phyloP scores from a whole-genome alignment of 2,797 vertebrate genomes.

The Sorex maritimensis region DNA sequence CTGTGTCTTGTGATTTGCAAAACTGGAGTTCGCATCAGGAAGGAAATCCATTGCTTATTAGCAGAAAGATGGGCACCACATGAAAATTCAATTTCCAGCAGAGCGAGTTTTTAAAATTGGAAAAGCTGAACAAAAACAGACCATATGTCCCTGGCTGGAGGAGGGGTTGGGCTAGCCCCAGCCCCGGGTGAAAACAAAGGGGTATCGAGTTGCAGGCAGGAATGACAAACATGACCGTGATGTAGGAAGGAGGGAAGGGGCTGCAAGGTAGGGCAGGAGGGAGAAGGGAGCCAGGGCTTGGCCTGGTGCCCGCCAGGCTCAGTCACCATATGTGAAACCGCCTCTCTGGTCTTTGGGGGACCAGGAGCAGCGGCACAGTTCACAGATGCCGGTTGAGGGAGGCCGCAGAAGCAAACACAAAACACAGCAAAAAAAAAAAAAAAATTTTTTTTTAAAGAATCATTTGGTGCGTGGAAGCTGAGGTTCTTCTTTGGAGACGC shows the following conservation, averaged over 20 bases:
- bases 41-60: slow-evolving; percentile 82
- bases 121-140: slow-evolving; percentile 85
- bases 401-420: too few species aligned
- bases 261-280: not conserved
- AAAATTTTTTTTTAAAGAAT: too few species aligned
- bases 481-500: not conserved
- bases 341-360: not conserved
- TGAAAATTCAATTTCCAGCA: slow-evolving; percentile 83
- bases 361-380: not conserved
- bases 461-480: not conserved
- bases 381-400: too few species aligned
- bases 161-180: slow-evolving; percentile 43
- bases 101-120: slow-evolving; percentile 71
- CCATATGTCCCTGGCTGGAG: slow-evolving; percentile 72
- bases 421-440: too few species aligned
- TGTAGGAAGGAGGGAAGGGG: not conserved
- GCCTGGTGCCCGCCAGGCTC: not conserved
- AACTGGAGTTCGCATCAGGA: slow-evolving; percentile 65
- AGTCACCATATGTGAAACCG: not conserved
- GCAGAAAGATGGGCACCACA: slow-evolving; percentile 85
- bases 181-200: slow-evolving; percentile 46
- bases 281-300: not conserved
- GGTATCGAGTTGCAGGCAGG: not conserved
- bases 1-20: slow-evolving; percentile 68
- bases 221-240: not conserved